Percentiles rank a stretch among this genome's conserved stretches.
These are phyloP conservation scores for Drosophila tropicalis DNA, from an alignment of 1,140 invertebrate genomes.

Conservation along the genomic window DNA sequence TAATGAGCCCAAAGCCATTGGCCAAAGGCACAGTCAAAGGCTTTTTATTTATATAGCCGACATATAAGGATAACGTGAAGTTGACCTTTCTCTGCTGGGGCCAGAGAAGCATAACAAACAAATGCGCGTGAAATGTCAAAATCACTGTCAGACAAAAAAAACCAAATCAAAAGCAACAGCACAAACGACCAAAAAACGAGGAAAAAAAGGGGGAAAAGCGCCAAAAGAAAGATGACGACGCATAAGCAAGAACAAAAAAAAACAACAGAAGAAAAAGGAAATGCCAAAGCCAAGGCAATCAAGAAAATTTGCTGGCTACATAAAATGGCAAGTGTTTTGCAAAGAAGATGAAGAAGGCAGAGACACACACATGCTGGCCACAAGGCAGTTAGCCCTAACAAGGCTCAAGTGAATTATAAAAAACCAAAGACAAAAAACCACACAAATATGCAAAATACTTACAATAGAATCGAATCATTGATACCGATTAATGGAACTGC, in stretches of 20 bases:
- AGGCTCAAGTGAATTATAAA: slow-evolving; percentile 59
- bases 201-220: slow-evolving; percentile 38
- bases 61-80: slow-evolving; percentile 46
- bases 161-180: slow-evolving; percentile 8
- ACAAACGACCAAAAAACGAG: slow-evolving; percentile 6
- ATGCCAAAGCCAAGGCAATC: slow-evolving; percentile 73
- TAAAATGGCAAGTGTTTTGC: slow-evolving; percentile 49
- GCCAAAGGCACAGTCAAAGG: slow-evolving; percentile 17
- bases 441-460: slow-evolving; percentile 3
- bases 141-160: slow-evolving; percentile 59
- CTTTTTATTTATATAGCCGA: slow-evolving; percentile 49
- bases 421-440: slow-evolving; percentile 11
- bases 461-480: slow-evolving; percentile 21
- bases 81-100: slow-evolving; percentile 61
- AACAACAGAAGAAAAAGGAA: slow-evolving; percentile 32
- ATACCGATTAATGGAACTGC: slow-evolving; percentile 31
- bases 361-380: slow-evolving; percentile 31
- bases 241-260: slow-evolving; percentile 57
- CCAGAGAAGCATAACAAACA: slow-evolving; percentile 65
- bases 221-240: slow-evolving; percentile 66
- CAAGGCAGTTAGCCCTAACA: slow-evolving; percentile 40
- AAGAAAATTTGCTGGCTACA: slow-evolving; percentile 68
- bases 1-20: slow-evolving; percentile 53
- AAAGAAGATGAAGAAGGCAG: neutral
- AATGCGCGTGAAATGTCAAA: slow-evolving; percentile 79